phyloP scores from a whole-genome alignment of 2,797 vertebrate species.

The Eupleurogrammus muticus region DNA sequence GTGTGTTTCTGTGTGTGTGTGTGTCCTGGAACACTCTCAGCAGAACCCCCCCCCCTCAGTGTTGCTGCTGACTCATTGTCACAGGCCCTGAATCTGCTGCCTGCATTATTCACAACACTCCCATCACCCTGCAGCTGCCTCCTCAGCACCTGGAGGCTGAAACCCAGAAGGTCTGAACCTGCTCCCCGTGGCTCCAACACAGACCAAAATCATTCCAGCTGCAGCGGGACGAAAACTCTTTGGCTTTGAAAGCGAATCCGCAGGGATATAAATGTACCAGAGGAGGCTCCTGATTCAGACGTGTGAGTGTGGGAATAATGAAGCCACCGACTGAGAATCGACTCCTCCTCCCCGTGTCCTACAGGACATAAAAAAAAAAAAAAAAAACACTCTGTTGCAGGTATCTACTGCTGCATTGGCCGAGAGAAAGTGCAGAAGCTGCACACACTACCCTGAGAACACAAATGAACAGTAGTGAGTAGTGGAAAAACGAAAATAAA shows the following conservation, averaged over 20 bases:
- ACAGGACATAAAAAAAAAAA: constrained; percentile 22
- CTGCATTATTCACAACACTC: constrained; percentile 83
- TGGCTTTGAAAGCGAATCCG: too few species aligned
- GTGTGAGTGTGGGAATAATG: constrained; percentile 4
- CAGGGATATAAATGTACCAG: too few species aligned
- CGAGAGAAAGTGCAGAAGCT: constrained; percentile 41
- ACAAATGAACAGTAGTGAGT: too few species aligned
- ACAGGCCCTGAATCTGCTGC: constrained; percentile 81
- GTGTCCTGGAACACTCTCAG: constrained; percentile 57
- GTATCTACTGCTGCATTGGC: constrained; percentile 64
- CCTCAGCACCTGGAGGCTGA: constrained; percentile 75
- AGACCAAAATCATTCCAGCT: constrained; percentile 15
- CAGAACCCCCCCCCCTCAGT: constrained; percentile 42
- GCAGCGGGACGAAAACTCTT: not conserved
- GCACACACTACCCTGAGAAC: constrained; percentile 16
- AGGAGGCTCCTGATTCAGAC: constrained; percentile 1
- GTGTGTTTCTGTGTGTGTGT: not conserved
- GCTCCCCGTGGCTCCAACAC: too few species aligned
- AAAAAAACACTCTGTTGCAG: constrained; percentile 40
- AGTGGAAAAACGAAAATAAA: too few species aligned
- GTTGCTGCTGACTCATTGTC: constrained; percentile 86
- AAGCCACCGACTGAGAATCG: constrained; percentile 5
- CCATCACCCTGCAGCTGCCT: constrained; percentile 76
- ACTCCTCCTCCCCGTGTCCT: constrained; percentile 24
- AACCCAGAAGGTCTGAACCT: constrained; percentile 1